Base-by-base conservation (phyloP, 35 echinoderm and acorn worm species). In the Acanthaster planci region DNA sequence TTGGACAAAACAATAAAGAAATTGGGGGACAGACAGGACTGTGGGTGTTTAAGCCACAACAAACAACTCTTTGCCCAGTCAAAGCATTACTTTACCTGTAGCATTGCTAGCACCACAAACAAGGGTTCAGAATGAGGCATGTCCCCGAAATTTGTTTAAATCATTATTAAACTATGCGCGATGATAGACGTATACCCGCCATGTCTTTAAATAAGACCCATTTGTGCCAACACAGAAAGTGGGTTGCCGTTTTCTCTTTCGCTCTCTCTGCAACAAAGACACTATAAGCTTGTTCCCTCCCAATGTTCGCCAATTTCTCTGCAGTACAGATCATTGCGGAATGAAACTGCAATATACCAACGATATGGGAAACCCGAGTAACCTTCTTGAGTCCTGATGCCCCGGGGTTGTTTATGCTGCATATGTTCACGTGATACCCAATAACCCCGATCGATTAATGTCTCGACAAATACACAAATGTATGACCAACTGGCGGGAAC, bases 401-500 rank as follows among this genome's bases (percentile, higher is more conserved):
- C 64, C 34, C 34, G 14, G 30, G 64, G 64, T 14, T 72, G 64
- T 72, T 72, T 72, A 72, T 72, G 30, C 23, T 72, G 64, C 64
- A 72, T 72, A 72, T 72, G 64, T 72, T 72, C 26, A 72, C 26
- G 26, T 72, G 64, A 72, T 72, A 72, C 29, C 64, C 64, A 72
- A 72, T 72, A 72, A 72, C 64, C 34, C 34, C 26, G 23, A 72
- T 72, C 64, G 64, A 72, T 72, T 72, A 72, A 72, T 72, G 64
- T 72, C 64, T 72, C 26, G 64, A 34, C 64, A 26, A 72, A 72
- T 31, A 72, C 26, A 72, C 64, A 72, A 26, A 72, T 31, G 10
- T 72, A 72, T 72, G 64, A 72, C 64, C 64, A 72, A 31, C 26
- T 34, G 64, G 64, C 34, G 64, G 64, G 34, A 72, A 34, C 26